Base-by-base conservation (phyloP, 2,888 invertebrate species). In the Ectemnius lituratus region DNA sequence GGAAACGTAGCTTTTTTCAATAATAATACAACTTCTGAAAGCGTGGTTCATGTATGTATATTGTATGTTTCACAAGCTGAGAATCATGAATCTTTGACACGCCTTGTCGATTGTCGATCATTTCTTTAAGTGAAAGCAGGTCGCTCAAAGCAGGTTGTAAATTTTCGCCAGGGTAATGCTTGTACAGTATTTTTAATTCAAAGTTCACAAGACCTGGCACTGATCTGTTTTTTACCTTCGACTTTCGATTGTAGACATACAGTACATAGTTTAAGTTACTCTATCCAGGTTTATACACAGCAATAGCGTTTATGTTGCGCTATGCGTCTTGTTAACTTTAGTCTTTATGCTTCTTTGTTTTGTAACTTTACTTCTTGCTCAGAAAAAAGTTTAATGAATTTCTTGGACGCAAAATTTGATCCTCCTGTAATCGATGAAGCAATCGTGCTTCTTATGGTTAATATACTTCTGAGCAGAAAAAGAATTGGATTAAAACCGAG, bases 101-200 rank as follows among this genome's bases (percentile, higher is more conserved):
- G 59, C 61, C 67, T 76, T 74, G 47, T 71, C 58, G 69, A 76
- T 76, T 64, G 61, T 76, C 69, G 58, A 73, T 71, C 61, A 64
- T 74, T 75, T 73, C 45, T 71, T 80, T 75, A 71, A 74, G 62
- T 65, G 69, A 78, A 73, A 70, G 68, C 73, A 81, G 73, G 67
- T 78, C 75, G 80, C 78, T 78, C 76, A 80, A 79, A 81, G 73
- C 76, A 81, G 75, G 71, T 81, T 87, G 84, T 86, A 86, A 79
- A 85, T 82, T 86, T 84, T 79, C 78, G 86, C 84, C 85, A 84
- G 85, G 86, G 81, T 78, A 80, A 83, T 75, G 85, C 85, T 86
- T 88, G 88, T 88, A 88, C 88, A 88, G 88, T 88, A 88, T 88
- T 88, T 88, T 88, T 86, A 87, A 87, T 86, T 87, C 78, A 81